Conservation (phyloP, 2,113 vertebrate species). For the Mesocricetus auratus region DNA sequence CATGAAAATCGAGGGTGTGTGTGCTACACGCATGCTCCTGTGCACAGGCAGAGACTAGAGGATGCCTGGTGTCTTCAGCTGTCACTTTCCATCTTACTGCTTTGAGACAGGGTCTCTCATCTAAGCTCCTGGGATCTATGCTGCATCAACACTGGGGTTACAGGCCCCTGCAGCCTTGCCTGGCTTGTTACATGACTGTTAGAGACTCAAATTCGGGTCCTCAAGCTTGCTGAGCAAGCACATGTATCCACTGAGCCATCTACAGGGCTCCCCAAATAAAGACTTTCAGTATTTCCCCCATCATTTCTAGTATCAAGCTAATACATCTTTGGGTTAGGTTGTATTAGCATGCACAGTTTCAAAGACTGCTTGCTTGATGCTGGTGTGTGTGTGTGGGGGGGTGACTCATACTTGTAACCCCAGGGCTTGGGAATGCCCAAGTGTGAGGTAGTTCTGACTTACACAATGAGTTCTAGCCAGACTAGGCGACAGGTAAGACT, state of each 20-base stretch:
- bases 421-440: background rate
- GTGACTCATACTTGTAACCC: background rate
- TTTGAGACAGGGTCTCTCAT: background rate
- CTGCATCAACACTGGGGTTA: background rate
- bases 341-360: background rate
- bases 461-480: background rate
- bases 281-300: background rate
- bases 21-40: background rate
- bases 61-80: no score
- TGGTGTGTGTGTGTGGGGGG: no score
- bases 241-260: background rate
- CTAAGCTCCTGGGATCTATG: background rate
- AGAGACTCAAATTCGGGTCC: background rate
- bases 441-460: background rate
- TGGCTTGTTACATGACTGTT: background rate
- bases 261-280: background rate
- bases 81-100: background rate
- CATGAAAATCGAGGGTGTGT: background rate
- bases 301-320: background rate
- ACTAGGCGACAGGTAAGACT: no score
- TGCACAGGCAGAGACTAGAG: background rate
- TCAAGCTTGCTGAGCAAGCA: background rate
- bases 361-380: background rate
- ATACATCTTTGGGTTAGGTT: background rate
- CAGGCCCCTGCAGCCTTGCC: background rate